These are phyloP conservation scores for Yponomeuta sedellus DNA, from an alignment of 2,888 invertebrate genomes.

Conservation along the genomic window DNA sequence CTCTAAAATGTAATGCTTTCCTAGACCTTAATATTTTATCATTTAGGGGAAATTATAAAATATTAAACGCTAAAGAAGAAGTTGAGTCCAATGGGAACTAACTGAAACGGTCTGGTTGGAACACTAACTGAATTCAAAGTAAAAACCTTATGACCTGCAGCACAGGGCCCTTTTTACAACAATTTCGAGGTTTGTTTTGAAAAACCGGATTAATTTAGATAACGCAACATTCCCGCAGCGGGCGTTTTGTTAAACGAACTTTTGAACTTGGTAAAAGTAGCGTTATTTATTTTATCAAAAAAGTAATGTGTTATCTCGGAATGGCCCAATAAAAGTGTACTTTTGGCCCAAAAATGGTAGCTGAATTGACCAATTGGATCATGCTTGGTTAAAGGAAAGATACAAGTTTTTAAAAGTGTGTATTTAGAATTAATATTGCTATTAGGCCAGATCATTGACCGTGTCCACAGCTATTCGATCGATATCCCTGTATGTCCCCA, in stretches of 20 bases:
- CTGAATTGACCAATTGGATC: not conserved
- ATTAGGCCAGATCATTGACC: too few relatives aligned
- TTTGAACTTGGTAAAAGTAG: constrained; percentile 5
- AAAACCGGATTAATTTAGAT: constrained; percentile 14
- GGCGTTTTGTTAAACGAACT: constrained; percentile 10
- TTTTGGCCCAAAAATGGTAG: not conserved
- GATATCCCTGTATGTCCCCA: too few relatives aligned
- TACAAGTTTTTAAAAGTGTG: not conserved
- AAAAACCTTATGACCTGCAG: not conserved
- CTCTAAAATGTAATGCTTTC: too few relatives aligned
- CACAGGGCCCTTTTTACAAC: not conserved
- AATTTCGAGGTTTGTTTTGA: not conserved
- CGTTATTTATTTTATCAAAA: not conserved
- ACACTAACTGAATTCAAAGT: not conserved
- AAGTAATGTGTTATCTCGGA: not conserved
- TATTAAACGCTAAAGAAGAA: not conserved
- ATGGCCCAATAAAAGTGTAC: not conserved
- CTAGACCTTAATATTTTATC: too few relatives aligned
- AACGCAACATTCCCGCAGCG: not conserved
- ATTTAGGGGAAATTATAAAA: too few relatives aligned
- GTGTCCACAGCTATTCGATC: too few relatives aligned
- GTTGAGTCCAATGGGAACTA: not conserved
- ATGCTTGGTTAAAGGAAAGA: not conserved
- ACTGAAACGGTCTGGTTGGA: not conserved
- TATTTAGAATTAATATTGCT: too few relatives aligned